Percentiles rank a stretch among this genome's conserved stretches.
phyloP scores from a whole-genome alignment of 1,140 invertebrate genomes.

The Penaeus vannamei region DNA sequence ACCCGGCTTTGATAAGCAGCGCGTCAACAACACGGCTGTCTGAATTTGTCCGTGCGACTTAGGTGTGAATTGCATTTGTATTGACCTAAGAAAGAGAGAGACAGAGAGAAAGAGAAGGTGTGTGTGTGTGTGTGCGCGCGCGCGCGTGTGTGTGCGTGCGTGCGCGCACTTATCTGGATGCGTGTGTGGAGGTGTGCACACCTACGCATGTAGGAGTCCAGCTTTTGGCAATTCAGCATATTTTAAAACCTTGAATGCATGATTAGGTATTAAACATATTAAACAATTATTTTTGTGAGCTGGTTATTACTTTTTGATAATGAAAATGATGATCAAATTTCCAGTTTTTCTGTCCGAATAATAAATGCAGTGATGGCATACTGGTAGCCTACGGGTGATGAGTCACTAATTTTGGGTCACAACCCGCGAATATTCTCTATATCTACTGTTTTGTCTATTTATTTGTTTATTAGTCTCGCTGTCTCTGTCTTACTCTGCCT shows the following conservation, averaged over 20 bases:
- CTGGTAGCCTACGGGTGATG: not conserved
- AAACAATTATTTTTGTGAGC: too few species aligned
- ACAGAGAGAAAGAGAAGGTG: not conserved
- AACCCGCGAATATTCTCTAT: not conserved
- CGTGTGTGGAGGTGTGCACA: too few species aligned
- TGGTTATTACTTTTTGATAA: too few species aligned
- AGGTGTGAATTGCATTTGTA: not conserved
- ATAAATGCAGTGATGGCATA: not conserved
- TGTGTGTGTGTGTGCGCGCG: not conserved
- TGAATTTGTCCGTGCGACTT: too few species aligned
- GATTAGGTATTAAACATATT: too few species aligned
- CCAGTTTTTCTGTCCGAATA: too few species aligned
- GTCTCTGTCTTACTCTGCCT: not conserved
- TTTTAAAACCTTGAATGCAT: too few species aligned
- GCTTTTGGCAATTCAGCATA: too few species aligned
- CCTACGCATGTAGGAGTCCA: too few species aligned
- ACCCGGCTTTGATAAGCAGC: too few species aligned
- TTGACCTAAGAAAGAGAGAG: not conserved
- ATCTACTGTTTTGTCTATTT: not conserved
- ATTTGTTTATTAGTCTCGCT: not conserved
- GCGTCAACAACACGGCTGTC: too few species aligned
- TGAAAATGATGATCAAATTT: too few species aligned
- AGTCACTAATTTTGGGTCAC: not conserved
- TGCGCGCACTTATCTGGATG: not conserved
- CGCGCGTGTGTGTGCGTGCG: constrained; percentile 9